phyloP scores from a whole-genome alignment of 2,113 vertebrate species.

The Marmota monax region DNA sequence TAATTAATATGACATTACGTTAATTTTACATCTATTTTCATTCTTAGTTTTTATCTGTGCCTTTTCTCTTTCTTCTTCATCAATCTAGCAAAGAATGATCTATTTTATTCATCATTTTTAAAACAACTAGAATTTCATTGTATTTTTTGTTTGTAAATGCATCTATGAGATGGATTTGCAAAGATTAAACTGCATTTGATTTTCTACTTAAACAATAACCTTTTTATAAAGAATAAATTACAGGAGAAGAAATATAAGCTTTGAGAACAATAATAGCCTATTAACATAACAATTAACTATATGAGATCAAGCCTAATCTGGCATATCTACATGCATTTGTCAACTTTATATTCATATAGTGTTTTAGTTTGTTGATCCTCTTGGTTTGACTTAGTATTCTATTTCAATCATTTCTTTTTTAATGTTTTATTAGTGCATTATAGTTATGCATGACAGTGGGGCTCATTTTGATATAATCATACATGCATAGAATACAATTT shows the following conservation, averaged over 20 bases:
- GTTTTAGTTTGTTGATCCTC: neutral
- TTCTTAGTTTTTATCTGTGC: constrained; percentile 10
- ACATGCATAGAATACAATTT: no score
- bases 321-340: neutral
- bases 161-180: neutral
- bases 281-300: neutral
- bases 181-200: constrained; percentile 27
- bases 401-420: no score
- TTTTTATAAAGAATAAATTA: constrained; percentile 44
- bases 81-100: neutral
- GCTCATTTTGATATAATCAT: no score
- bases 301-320: neutral
- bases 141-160: constrained; percentile 3
- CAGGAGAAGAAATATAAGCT: constrained; percentile 25
- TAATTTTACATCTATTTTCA: neutral
- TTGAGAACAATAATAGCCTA: constrained; percentile 1
- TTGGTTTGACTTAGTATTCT: neutral
- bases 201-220: neutral
- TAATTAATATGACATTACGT: no score
- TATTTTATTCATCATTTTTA: constrained; percentile 11
- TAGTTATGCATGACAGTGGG: no score
- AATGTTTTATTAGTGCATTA: no score
- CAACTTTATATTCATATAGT: constrained; percentile 36
- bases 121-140: constrained; percentile 13
- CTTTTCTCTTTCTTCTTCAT: neutral